Base-by-base conservation (phyloP, 1,140 invertebrate genomes). In the Notospermus geniculatus region DNA sequence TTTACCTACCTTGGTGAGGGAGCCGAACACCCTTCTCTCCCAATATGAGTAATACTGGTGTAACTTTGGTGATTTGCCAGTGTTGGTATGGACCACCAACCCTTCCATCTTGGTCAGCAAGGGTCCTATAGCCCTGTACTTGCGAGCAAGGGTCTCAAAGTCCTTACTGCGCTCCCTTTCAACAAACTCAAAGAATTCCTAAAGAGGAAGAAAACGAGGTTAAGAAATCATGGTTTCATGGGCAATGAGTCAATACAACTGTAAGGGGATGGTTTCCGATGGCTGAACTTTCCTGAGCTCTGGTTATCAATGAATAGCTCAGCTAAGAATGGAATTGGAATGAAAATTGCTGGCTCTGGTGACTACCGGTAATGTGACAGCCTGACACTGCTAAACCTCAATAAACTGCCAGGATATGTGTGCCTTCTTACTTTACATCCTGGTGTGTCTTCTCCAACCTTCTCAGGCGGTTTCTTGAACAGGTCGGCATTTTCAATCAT, bases 41-140 rank as follows among this genome's bases (percentile, higher is more conserved):
- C 83, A 84, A 68, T 77, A 77, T 4, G 71, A 62, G 66, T 84
- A 85, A 68, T 84, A 85, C 57, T 76, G 66, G 29, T 68, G 50
- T 54, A 85, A 70, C 60, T 78, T 77, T 27, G 79, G 77, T 17
- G 76, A 78, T 59, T 76, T 74, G 11, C 81, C 81, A 4, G 81
- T 80, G 62, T 81, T 80, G 41, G 77, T 80, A 57, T 80, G 73
- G 15, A 81, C 78, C 15, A 83, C 77, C 29, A 84, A 66, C 25
- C 88, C 89, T 79, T 95, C 91, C 64, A 93, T 77, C 78, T 93
- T 94, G 55, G 87, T 88, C 0, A 95, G 76, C 46, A 92, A 85
- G 0, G 90, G 90, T 0, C 88, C 87, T 27, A 90, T 84, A 1
- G 87, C 87, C 41, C 87, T 84, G 71, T 92, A 93, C 2, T 88